Evolutionary conservation across 2,888 invertebrate species (phyloP).

Genomic region (Lasioglossum oenotherae): DNA sequence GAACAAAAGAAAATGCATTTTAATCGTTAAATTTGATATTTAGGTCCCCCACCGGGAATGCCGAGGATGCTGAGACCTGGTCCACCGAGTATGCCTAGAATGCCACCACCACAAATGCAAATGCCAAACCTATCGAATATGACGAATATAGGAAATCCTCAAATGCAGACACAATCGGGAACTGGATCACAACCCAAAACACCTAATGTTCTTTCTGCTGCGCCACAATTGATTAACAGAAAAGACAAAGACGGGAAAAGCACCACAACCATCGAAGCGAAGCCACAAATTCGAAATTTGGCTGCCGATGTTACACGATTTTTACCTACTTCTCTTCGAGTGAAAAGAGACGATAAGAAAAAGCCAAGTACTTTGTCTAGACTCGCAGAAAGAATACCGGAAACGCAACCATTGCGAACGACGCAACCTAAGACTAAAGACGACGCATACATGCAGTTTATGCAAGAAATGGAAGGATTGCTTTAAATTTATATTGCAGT

Average conservation of each 20-base stretch:
- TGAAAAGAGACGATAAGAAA: slow-evolving; percentile 94
- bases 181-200: slow-evolving; percentile 83
- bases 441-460: slow-evolving; percentile 99
- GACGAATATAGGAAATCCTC: slow-evolving; percentile 75
- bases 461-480: slow-evolving; percentile 98
- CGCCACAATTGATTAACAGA: slow-evolving; percentile 92
- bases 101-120: slow-evolving; percentile 86
- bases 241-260: slow-evolving; percentile 88
- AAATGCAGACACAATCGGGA: slow-evolving; percentile 72
- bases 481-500: slow-evolving; percentile 83
- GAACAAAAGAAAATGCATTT: not conserved
- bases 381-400: slow-evolving; percentile 83
- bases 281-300: slow-evolving; percentile 97
- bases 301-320: slow-evolving; percentile 98
- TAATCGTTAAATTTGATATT: slow-evolving; percentile 70
- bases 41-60: slow-evolving; percentile 88
- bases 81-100: slow-evolving; percentile 87
- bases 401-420: slow-evolving; percentile 85
- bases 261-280: slow-evolving; percentile 95
- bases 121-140: slow-evolving; percentile 77
- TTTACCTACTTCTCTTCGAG: slow-evolving; percentile 95
- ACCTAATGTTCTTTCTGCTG: slow-evolving; percentile 92
- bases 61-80: slow-evolving; percentile 87
- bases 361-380: slow-evolving; percentile 84
- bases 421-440: slow-evolving; percentile 91